Evolutionary conservation across 2,113 vertebrate genomes (phyloP).

Genomic region (Heliornis fulica): DNA sequence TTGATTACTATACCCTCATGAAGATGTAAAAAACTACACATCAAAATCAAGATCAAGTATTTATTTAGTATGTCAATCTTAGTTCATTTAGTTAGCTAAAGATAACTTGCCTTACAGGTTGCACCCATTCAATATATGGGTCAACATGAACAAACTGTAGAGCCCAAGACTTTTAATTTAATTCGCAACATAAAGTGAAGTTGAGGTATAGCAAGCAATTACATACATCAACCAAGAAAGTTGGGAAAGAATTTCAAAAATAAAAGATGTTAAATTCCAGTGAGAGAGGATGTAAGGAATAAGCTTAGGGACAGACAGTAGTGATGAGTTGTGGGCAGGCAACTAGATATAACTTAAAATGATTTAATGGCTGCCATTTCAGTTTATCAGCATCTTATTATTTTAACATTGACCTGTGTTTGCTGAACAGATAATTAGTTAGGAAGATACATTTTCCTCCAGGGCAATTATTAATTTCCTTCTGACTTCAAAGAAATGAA

Average conservation of each 20-base stretch:
- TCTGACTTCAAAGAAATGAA: slow-evolving; percentile 71
- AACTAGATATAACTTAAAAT: slow-evolving; percentile 56
- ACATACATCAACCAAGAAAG: background rate
- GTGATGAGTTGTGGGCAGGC: background rate
- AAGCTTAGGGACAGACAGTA: background rate
- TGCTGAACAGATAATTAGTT: slow-evolving; percentile 76
- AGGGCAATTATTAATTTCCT: slow-evolving; percentile 74
- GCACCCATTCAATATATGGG: background rate
- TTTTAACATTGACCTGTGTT: slow-evolving; percentile 77
- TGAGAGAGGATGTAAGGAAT: background rate
- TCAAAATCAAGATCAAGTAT: background rate
- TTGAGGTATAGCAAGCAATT: background rate
- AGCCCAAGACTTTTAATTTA: background rate
- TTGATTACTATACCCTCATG: background rate
- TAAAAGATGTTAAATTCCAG: background rate
- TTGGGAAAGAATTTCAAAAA: background rate
- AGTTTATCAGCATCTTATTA: slow-evolving; percentile 73
- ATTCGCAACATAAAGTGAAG: background rate
- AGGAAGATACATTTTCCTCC: slow-evolving; percentile 75
- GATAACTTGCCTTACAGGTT: background rate
- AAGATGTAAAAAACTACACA: background rate
- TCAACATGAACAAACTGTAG: background rate
- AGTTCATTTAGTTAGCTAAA: background rate
- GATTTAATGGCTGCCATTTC: slow-evolving; percentile 61
- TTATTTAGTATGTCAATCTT: background rate